Base-by-base conservation (phyloP, 2,797 vertebrate genomes). In the Pantherophis vulpinus region DNA sequence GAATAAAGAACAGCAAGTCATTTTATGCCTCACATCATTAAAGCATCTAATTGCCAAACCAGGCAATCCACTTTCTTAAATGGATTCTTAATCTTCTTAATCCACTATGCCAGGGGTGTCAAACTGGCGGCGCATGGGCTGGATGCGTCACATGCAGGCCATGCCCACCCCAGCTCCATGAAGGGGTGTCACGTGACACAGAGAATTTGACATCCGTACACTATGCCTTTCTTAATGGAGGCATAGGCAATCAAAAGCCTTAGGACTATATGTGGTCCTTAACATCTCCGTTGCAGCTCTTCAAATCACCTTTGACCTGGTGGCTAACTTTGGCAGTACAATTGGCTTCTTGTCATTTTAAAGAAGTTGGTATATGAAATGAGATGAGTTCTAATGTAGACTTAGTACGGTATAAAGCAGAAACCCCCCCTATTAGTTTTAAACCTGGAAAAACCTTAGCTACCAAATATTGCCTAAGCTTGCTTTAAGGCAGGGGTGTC, bases 11-110 rank as follows among this genome's bases (percentile, higher is more conserved):
- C 61, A 95, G 95, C 54, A 93, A 93, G 87, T 93, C 92, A 51
- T 23, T 58, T 58, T 37, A n/a, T 74, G 37, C 27, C 54, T 86
- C 74, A 60, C 12, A 90, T 94, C 92, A 96, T 96, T 96, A 87
- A 93, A 93, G 29, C 29, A 93, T 93, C 27, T 91, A 7, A n/a
- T 89, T 7, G 60, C 74, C 20, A 86, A 94, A 32, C 91, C 54
- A 3, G 1, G 90, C 3, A 70, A 25, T 51, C 86, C 90, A 87
- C 63, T 8, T 70, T 70, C 5, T 32, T 32, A 32, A 70, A n/a
- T 70, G 66, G n/a, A 70, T 70, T 16, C 29, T 70, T 70, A 70
- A 32, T 70, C 5, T 16, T 70, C n/a, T 70, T 70, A 70, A 70
- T n/a, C 13, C n/a, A 18, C 66, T 70, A 32, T 70, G 13, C n/a